phyloP scores from a whole-genome alignment of 2,888 invertebrate genomes.

The Polymixis lichenea region DNA sequence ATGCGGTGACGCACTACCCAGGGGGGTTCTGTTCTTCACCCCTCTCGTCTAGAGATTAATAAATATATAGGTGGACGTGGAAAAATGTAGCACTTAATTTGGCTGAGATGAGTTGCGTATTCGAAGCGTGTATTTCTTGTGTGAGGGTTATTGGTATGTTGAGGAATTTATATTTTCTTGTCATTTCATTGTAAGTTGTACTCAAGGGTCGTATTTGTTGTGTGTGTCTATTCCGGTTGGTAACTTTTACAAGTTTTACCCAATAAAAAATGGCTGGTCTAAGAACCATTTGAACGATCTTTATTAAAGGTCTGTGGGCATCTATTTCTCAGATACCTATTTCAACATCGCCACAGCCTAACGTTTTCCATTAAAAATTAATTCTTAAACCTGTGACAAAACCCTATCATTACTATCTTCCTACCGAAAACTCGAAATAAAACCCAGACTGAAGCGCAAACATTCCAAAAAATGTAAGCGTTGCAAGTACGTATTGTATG shows the following conservation, averaged over 20 bases:
- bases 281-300: background rate
- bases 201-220: slow-evolving; percentile 3
- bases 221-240: background rate
- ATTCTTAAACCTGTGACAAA: background rate
- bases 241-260: background rate
- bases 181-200: slow-evolving; percentile 48
- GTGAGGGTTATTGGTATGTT: slow-evolving; percentile 67
- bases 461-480: slow-evolving; percentile 65
- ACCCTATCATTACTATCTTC: slow-evolving; percentile 24
- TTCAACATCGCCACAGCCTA: background rate
- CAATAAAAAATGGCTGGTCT: background rate
- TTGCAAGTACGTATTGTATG: slow-evolving; percentile 64
- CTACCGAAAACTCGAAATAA: slow-evolving; percentile 22
- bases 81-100: slow-evolving; percentile 89
- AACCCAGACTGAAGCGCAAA: slow-evolving; percentile 57
- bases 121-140: slow-evolving; percentile 74
- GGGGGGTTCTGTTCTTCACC: slow-evolving; percentile 61
- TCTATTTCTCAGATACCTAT: background rate
- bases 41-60: slow-evolving; percentile 83
- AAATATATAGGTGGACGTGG: slow-evolving; percentile 89
- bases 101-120: slow-evolving; percentile 85
- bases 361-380: background rate
- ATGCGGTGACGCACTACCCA: slow-evolving; percentile 85
- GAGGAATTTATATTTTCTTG: slow-evolving; percentile 63
- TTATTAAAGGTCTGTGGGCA: background rate